Base-by-base conservation (phyloP, 2,888 invertebrate genomes). In the Aproaerema taeniolella region DNA sequence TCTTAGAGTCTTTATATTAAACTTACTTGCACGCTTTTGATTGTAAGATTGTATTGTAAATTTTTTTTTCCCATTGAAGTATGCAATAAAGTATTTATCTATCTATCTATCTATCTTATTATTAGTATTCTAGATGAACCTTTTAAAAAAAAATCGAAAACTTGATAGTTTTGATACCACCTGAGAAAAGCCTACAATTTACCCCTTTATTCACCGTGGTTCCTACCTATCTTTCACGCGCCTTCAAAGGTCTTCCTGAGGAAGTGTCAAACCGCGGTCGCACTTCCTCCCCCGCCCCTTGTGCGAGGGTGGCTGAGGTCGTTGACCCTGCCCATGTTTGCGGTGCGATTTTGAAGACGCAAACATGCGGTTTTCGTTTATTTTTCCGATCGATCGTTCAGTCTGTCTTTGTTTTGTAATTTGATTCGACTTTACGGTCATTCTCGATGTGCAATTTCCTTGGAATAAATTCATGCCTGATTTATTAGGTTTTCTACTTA, bases 201-300 rank as follows among this genome's bases (percentile, higher is more conserved):
- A 29, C 37, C 37, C 29, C 37, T 35, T 35, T 28, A 15, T 37
- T 26, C 36, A 26, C 16, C 35, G 36, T 35, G 20, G 36, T 43
- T n/a, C n/a, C n/a, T n/a, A n/a, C n/a, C n/a, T n/a, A 62, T 70
- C 67, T 78, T 69, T 61, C 58, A 61, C 61, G 61, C 55, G 60
- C 73, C 76, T 68, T 78, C 75, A 79, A 82, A 82, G 78, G 78
- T 77, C 80, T 83, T 85, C 83, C 82, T 78, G 79, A 83, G 85
- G 85, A 85, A 80, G 82, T 80, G 81, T 80, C 77, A 78, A 81
- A 83, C 82, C 80, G 69, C 81, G 78, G 72, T 72, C 74, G 62
- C 69, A 69, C 73, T 79, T 83, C 79, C 82, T 65, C 53, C 43
- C 39, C 55, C 56, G 49, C 55, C 51, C 58, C 58, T 56, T 55